These are phyloP conservation scores for Odiellus spinosus DNA, from an alignment of 2,888 invertebrate genomes.

Conservation along the genomic window DNA sequence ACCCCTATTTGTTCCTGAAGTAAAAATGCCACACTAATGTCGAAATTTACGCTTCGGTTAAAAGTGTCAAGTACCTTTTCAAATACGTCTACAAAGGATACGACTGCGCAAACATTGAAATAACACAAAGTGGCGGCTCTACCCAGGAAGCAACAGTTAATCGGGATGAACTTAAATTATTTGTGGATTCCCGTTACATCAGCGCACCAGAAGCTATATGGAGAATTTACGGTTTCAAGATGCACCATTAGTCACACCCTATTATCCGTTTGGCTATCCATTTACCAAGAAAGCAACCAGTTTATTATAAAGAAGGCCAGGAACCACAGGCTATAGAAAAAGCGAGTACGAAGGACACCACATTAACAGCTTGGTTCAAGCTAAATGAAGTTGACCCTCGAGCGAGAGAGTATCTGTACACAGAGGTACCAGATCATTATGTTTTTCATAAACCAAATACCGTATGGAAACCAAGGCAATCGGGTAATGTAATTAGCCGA, in stretches of 20 bases:
- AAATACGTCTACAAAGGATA: not conserved
- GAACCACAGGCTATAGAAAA: not conserved
- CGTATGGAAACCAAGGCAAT: too few species aligned
- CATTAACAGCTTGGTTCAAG: not conserved
- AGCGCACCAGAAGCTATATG: not conserved
- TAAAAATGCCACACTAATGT: not conserved
- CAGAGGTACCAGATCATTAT: not conserved
- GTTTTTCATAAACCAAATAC: not conserved
- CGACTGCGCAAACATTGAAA: not conserved
- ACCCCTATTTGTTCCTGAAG: not conserved
- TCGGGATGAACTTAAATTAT: not conserved
- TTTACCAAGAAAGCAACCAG: not conserved
- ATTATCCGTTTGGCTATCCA: not conserved
- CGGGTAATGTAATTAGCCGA: not conserved
- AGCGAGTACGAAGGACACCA: not conserved
- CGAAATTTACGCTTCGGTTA: not conserved
- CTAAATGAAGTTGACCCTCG: not conserved
- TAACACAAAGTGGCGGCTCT: not conserved
- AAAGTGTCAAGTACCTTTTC: not conserved
- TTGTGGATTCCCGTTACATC: not conserved
- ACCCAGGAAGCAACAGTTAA: too few species aligned
- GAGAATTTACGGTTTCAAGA: not conserved
- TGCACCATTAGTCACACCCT: not conserved
- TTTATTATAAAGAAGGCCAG: not conserved
- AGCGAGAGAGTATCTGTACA: not conserved